A percentile compares a stretch with the other conserved stretches of the same genome.
phyloP scores from a whole-genome alignment of 2,113 vertebrate species.

The Ctenomys sociabilis region DNA sequence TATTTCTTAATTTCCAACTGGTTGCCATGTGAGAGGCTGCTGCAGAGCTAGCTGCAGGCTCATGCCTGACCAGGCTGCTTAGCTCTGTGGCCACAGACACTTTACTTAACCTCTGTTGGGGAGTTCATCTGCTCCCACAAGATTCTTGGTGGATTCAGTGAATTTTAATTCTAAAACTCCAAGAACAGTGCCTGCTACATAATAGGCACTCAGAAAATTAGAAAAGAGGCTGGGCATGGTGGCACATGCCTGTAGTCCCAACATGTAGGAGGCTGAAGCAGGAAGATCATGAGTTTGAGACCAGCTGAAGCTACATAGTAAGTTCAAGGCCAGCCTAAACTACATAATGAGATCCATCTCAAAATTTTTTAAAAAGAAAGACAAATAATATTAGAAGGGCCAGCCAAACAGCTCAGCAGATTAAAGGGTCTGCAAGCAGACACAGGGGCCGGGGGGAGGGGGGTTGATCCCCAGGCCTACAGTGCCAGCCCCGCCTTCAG shows the following conservation, averaged over 20 bases:
- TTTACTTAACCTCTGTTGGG: neutral
- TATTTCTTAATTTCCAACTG: neutral
- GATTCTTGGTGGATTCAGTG: neutral
- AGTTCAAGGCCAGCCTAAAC: neutral
- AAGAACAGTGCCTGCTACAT: neutral
- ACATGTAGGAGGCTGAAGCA: neutral
- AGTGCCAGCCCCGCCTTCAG: no score
- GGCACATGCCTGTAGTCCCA: neutral
- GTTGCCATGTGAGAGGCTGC: neutral
- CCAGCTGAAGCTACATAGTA: neutral
- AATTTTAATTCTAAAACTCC: constrained; percentile 26
- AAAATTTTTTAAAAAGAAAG: neutral
- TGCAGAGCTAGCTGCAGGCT: neutral
- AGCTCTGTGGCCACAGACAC: neutral
- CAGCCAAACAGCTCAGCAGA: no score
- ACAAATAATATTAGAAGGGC: neutral
- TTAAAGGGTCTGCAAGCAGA: no score
- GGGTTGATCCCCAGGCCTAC: no score
- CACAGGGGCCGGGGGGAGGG: no score
- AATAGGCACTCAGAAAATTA: neutral
- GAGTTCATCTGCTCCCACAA: neutral
- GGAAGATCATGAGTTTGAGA: neutral
- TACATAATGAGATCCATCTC: neutral
- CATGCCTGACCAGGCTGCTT: neutral
- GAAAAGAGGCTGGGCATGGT: neutral